Base-by-base conservation (phyloP, 2,888 invertebrate genomes). In the Mantis religiosa region DNA sequence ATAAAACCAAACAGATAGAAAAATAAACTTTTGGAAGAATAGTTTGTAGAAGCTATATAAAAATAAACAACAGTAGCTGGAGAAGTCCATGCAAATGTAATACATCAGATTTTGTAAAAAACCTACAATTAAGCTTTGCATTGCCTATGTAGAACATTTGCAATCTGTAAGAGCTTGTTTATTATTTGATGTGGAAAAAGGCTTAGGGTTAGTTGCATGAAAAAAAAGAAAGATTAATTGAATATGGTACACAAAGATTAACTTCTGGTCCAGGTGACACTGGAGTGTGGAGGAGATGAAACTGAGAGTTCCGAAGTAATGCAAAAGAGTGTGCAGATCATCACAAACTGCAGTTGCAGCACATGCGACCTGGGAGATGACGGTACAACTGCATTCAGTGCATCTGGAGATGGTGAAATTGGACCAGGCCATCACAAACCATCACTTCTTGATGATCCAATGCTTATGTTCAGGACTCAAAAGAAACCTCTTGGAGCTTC, bases 341-440 rank as follows among this genome's bases (percentile, higher is more conserved):
- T 96, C 89, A 94, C 94, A 27, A 95, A 96, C 91, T 96, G 96
- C 91, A 95, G 95, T 27, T 96, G 96, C 92, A 94, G 94, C 89
- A 94, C 95, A 1, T 96, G 96, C 91, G 94, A 94, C 90, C 94
- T 30, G 7, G 89, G 83, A 28, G 87, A 85, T 28, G 85, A 89
- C 25, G n/a, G 30, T 30, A 27, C 30, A 28, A 71, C 15, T 85
- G 87, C 28, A 82, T 28, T n/a, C 87, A 25, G 82, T 89, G 71
- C 87, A 15, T 85, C 90, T 41, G 88, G 90, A 81, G 90, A 89
- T 54, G 90, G 88, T 12, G 89, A 90, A 54, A 82, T 83, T 83
- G 82, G 87, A 27, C 54, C 54, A 71, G 54, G 54, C 6, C 82
- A 87, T n/a, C 87, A 87, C 27, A 88, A 88, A 25, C 47, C 83